Base-by-base conservation (phyloP, 2,888 invertebrate genomes). In the Leucophora obtusa region DNA sequence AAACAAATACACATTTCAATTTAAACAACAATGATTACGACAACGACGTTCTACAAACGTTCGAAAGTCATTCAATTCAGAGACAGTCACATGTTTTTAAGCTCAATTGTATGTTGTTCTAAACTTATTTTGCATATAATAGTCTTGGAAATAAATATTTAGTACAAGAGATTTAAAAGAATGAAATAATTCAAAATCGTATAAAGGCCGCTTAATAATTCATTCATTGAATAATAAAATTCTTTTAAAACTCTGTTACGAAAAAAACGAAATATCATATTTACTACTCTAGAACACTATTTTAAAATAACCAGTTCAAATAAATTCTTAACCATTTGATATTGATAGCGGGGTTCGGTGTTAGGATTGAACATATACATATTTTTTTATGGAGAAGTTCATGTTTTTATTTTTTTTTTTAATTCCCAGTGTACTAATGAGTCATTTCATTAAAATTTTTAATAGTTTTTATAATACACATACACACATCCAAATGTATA, bases 401-500 rank as follows among this genome's bases (percentile, higher is more conserved):
- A 5, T 10, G 7, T 24, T 47, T 17, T 50, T 35, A 8, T 63
- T 50, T 1, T 59, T 60, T 62, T 14, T 21, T 60, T 11, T 59
- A 24, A 65, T n/a, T 35, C 58, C 24, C 43, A 53, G 28, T 47
- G 54, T 63, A 59, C 56, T 70, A 68, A 71, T 79, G 79, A 79
- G 66, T 79, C 79, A 75, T 60, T 68, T 21, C 51, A 68, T 24
- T 63, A 15, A 71, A 75, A 75, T 68, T 69, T 54, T 62, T 50
- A 71, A 66, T 63, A 43, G 35, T 63, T 68, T n/a, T 53, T 15
- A 68, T 43, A 43, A 63, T 21, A 65, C 17, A 73, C 21, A 43
- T 51, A 75, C 21, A 47, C 68, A 17, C 14, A 62, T 35, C 18
- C 47, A 54, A 59, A 66, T 14, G 74, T 66, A 7, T 28, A 62